These are phyloP conservation scores for Altica lythri DNA, from an alignment of 2,888 invertebrate genomes.

Conservation along the genomic window DNA sequence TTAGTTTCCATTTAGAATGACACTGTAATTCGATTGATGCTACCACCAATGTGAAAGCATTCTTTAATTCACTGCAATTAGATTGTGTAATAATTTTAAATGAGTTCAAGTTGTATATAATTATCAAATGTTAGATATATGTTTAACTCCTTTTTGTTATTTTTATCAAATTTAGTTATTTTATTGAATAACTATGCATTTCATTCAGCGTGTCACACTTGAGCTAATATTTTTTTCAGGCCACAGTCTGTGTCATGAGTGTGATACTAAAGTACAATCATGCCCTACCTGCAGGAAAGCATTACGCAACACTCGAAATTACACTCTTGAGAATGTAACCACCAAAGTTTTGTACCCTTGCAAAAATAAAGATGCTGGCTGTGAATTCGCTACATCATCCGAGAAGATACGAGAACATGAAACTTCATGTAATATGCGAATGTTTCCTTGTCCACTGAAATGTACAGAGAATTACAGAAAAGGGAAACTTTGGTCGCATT, in stretches of 20 bases:
- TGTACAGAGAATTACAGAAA: constrained; percentile 35
- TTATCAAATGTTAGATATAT: too few relatives aligned
- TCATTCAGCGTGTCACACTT: too few relatives aligned
- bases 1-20: too few relatives aligned
- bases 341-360: constrained; percentile 38
- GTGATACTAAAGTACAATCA: constrained; percentile 32
- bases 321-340: constrained; percentile 41
- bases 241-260: constrained; percentile 41
- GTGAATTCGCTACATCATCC: constrained; percentile 34
- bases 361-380: constrained; percentile 38
- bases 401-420: constrained; percentile 38
- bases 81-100: too few relatives aligned
- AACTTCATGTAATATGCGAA: constrained; percentile 33
- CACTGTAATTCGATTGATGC: too few relatives aligned
- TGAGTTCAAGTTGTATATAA: too few relatives aligned
- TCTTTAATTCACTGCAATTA: too few relatives aligned
- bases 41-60: too few relatives aligned
- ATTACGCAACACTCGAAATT: constrained; percentile 37
- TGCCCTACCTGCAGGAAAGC: constrained; percentile 40
- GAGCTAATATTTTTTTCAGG: too few relatives aligned
- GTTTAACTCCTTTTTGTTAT: too few relatives aligned
- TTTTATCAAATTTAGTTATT: too few relatives aligned
- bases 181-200: too few relatives aligned
- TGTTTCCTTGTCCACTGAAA: constrained; percentile 31
- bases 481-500: constrained; percentile 31